Percentiles rank a stretch among this genome's conserved stretches.
These are phyloP conservation scores for Tenthredo amoena DNA, from an alignment of 2,888 invertebrate genomes.

Conservation along the genomic window DNA sequence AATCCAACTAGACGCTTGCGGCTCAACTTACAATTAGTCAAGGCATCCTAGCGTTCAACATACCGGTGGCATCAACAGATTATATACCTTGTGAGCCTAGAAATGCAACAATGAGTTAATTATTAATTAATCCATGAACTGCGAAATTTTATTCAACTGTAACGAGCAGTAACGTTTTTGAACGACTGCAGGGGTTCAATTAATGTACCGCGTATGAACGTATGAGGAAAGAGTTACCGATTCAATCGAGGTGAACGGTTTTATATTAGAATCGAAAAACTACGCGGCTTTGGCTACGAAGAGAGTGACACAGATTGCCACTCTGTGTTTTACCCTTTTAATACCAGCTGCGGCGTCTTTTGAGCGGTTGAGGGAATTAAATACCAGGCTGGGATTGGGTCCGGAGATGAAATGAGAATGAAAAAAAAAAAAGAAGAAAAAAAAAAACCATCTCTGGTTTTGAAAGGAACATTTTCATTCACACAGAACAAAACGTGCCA, in stretches of 20 bases:
- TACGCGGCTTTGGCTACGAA: background rate
- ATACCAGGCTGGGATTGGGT: background rate
- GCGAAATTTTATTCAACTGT: background rate
- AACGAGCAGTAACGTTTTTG: background rate
- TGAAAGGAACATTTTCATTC: background rate
- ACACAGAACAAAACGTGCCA: background rate
- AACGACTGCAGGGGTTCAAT: background rate
- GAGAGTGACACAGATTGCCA: background rate
- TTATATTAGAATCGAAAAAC: background rate
- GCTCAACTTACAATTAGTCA: background rate
- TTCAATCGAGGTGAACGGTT: background rate
- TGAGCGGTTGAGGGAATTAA: slow-evolving; percentile 9
- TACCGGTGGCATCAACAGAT: background rate
- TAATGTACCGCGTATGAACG: background rate
- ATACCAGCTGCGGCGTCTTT: background rate
- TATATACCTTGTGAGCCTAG: background rate
- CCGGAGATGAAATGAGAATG: background rate
- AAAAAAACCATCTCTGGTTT: background rate
- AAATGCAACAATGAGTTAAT: slow-evolving; percentile 15
- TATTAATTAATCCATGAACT: background rate
- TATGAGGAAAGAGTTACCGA: background rate
- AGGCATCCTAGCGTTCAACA: background rate
- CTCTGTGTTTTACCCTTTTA: background rate
- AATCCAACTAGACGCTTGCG: background rate
- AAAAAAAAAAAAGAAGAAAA: background rate